phyloP scores from a whole-genome alignment of 2,888 invertebrate genomes.

The Deilephila elpenor region DNA sequence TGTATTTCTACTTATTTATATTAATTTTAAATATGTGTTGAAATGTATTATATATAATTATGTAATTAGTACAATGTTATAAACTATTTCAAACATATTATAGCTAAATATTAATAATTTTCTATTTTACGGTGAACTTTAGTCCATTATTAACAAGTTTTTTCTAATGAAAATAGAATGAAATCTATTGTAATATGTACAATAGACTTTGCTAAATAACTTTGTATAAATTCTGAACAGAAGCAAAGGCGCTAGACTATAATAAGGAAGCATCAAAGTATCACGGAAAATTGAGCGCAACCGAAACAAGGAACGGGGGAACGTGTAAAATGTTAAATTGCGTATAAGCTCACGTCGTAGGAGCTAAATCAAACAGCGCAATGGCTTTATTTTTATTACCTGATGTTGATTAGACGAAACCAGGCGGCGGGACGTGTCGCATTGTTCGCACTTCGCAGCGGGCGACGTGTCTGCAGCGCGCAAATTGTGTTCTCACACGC shows the following conservation, averaged over 20 bases:
- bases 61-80: too few species aligned
- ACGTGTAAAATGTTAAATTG: conserved; percentile 15
- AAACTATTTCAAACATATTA: too few species aligned
- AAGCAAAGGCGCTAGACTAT: background rate
- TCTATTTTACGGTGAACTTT: too few species aligned
- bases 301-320: background rate
- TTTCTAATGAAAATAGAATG: too few species aligned
- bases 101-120: too few species aligned
- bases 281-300: background rate
- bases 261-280: background rate
- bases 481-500: conserved; percentile 47
- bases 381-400: conserved; percentile 24
- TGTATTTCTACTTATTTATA: too few species aligned
- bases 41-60: too few species aligned
- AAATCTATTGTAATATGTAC: too few species aligned
- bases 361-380: conserved; percentile 14
- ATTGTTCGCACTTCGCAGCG: conserved; percentile 36
- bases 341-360: background rate
- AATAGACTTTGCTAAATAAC: too few species aligned
- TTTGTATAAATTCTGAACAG: background rate
- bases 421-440: conserved; percentile 25
- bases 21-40: too few species aligned
- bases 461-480: conserved; percentile 43
- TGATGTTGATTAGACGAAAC: conserved; percentile 35
- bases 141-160: too few species aligned